Evolutionary conservation across 2,113 vertebrate species (phyloP), one percentile per base, ranked within the genome.

Genomic region (Archilochus colubris): DNA sequence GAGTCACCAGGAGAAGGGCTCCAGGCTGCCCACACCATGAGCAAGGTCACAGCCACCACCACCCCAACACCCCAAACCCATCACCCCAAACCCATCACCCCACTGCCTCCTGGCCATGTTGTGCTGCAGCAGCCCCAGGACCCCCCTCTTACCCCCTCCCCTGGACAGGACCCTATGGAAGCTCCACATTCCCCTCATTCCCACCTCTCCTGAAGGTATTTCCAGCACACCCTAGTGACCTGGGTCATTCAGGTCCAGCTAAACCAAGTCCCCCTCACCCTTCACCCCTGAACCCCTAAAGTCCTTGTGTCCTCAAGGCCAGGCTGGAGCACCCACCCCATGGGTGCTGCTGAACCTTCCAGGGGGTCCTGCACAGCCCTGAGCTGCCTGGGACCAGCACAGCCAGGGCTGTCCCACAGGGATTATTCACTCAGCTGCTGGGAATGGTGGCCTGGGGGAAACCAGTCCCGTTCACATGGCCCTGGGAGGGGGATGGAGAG

Each of bases 191-290:
- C 20, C 16, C 22, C 63, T 59, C 24, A 5, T 38, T 44, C 55
- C 44, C 55, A 12, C 31, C 1, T 7, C 28, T 30, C 8, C 78
- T 28, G 44, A 44, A 28, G 58, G 22, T n/a, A 18, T 12, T 43
- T 2, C 18, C 0, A 3, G 0, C 30, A 6, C 36, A 4, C 19
- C 9, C 36, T 31, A 21, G 50, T 6, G 11, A 40, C 40, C 40
- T 40, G 40, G 40, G 40, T 13, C 11, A 40, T 40, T 40, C 12
- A 40, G 40, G 40, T 40, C 11, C 40, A 40, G 9, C 12, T 40
- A 40, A 40, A 40, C 40, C 40, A 40, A 10, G 40, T 40, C 40
- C 40, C 11, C 40, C 40, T 40, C 40, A 40, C 40, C 40, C 40
- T 40, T 40, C 44, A 43, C 8, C 22, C 43, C 28, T 68, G 58